Conservation (phyloP, 2,888 invertebrate species). For the Cantharis rufa region DNA sequence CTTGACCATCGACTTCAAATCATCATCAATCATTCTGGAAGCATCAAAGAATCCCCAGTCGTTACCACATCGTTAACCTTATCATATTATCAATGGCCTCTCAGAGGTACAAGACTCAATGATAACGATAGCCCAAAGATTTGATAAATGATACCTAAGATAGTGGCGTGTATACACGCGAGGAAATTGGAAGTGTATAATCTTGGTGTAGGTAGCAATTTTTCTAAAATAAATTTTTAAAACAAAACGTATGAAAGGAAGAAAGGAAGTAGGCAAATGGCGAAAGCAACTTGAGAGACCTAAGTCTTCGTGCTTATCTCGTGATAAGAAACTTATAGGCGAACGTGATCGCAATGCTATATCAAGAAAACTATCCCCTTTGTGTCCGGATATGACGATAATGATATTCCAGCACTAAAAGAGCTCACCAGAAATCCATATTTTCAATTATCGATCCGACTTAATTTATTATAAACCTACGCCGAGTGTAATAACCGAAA, state of each 20-base stretch:
- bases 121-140: conserved; percentile 25
- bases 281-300: conserved; percentile 24
- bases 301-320: conserved; percentile 27
- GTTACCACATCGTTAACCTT: conserved; percentile 29
- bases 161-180: conserved; percentile 15
- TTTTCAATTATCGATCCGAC: conserved; percentile 26
- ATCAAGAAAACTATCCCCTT: conserved; percentile 24
- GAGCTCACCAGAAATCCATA: conserved; percentile 22
- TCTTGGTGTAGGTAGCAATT: background rate
- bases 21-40: conserved; percentile 28
- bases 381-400: conserved; percentile 25
- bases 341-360: conserved; percentile 25
- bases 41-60: conserved; percentile 24
- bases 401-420: conserved; percentile 24
- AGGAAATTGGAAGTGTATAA: background rate
- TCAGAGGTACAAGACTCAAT: conserved; percentile 25
- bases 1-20: conserved; percentile 30
- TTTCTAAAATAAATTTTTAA: background rate
- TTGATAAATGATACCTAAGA: conserved; percentile 29
- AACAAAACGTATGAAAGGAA: background rate
- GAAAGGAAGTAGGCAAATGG: conserved; percentile 21
- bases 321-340: conserved; percentile 28
- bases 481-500: conserved; percentile 9
- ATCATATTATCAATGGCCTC: conserved; percentile 30
- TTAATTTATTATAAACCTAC: conserved; percentile 3